These are phyloP conservation scores for Coremacera marginata DNA, from an alignment of 2,888 invertebrate species.

Conservation along the genomic window DNA sequence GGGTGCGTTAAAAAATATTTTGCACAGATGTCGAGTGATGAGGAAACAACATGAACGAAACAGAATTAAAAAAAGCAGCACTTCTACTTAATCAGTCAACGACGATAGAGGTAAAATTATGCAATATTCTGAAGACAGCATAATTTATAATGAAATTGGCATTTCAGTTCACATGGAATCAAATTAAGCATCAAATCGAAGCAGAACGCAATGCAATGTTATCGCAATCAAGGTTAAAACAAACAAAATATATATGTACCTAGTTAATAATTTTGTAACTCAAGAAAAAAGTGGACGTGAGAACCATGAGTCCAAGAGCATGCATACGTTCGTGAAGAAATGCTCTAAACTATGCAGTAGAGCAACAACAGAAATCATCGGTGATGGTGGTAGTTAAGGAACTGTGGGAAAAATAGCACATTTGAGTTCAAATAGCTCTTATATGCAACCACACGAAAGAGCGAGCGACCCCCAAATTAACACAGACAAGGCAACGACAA, in stretches of 20 bases:
- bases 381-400: neutral
- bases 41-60: conserved; percentile 28
- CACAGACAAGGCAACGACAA: neutral
- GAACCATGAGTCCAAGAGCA: conserved; percentile 5
- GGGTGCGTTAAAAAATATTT: conserved; percentile 34
- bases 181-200: conserved; percentile 20
- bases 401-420: neutral
- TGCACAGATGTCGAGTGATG: neutral
- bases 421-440: conserved; percentile 9
- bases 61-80: neutral
- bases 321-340: neutral
- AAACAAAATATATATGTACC: neutral
- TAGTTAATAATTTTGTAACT: neutral
- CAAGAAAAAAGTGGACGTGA: neutral
- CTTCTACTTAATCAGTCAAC: neutral
- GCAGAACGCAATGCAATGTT: neutral
- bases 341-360: neutral
- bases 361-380: neutral
- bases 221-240: conserved; percentile 19
- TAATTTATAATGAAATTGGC: neutral
- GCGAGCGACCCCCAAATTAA: neutral
- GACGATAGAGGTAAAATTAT: neutral
- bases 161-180: too few species aligned
- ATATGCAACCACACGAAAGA: neutral
- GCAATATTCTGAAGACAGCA: neutral